Evolutionary conservation across 2,888 invertebrate species (phyloP).

Genomic region (Dasysyrphus albostriatus): DNA sequence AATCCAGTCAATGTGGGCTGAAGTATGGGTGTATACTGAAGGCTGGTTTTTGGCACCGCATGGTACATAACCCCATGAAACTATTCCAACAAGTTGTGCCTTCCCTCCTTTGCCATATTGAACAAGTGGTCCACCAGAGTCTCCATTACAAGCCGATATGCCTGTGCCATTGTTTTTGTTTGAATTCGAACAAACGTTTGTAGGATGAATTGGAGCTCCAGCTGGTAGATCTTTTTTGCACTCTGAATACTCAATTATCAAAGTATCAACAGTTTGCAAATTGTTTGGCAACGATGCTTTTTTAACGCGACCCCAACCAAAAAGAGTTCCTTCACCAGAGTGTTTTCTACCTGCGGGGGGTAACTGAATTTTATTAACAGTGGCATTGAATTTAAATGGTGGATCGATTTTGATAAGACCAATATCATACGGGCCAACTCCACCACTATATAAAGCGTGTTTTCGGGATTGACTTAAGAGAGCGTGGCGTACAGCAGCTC

Average conservation of each 20-base stretch:
- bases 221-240: constrained; percentile 78
- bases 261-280: constrained; percentile 80
- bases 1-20: constrained; percentile 84
- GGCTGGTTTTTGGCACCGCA: constrained; percentile 83
- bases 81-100: constrained; percentile 83
- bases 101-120: constrained; percentile 75
- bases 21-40: constrained; percentile 84
- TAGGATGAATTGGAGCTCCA: constrained; percentile 78
- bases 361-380: constrained; percentile 81
- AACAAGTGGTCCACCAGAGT: constrained; percentile 82
- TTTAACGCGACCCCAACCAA: constrained; percentile 84
- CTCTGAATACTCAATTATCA: constrained; percentile 78
- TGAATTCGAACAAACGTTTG: constrained; percentile 84
- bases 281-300: constrained; percentile 76
- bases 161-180: constrained; percentile 79
- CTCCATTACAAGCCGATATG: constrained; percentile 84
- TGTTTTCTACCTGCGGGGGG: constrained; percentile 80
- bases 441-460: constrained; percentile 81
- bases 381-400: constrained; percentile 80
- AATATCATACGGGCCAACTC: constrained; percentile 85
- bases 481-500: constrained; percentile 78
- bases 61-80: constrained; percentile 85
- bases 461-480: constrained; percentile 79
- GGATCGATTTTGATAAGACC: constrained; percentile 83
- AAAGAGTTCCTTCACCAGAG: constrained; percentile 81